Evolutionary conservation across 2,797 vertebrate species (phyloP).

Genomic region (Setipinna tenuifilis): DNA sequence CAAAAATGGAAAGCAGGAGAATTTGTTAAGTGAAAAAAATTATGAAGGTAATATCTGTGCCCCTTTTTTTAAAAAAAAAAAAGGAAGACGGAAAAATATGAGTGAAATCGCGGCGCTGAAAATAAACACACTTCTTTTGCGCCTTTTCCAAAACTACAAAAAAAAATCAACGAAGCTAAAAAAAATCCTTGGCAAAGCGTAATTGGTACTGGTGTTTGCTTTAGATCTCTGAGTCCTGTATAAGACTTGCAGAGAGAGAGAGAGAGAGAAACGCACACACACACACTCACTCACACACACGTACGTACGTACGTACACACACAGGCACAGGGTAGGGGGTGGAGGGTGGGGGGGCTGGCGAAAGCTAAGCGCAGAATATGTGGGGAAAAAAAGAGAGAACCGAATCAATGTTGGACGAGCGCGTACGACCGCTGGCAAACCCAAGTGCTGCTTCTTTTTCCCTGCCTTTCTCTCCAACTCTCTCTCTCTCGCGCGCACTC

Average conservation of each 20-base stretch:
- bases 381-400: constrained; percentile 74
- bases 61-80: constrained; percentile 31
- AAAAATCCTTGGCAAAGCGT: constrained; percentile 85
- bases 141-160: constrained; percentile 57
- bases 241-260: constrained; percentile 63
- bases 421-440: constrained; percentile 83
- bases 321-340: constrained; percentile 63
- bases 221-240: constrained; percentile 82
- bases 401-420: constrained; percentile 86
- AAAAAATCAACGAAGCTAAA: constrained; percentile 58
- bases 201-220: constrained; percentile 84
- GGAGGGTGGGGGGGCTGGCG: constrained; percentile 74
- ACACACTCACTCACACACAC: constrained; percentile 31
- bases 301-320: constrained; percentile 40
- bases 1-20: constrained; percentile 19
- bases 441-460: constrained; percentile 82
- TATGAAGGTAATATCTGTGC: constrained; percentile 52
- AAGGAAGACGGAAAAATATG: constrained; percentile 43
- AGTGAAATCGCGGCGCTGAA: constrained; percentile 55
- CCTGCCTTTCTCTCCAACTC: constrained; percentile 88
- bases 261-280: constrained; percentile 54
- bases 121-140: constrained; percentile 67
- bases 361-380: constrained; percentile 80
- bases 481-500: constrained; percentile 71
- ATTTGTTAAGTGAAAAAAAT: constrained; percentile 43